A percentile compares a stretch with the other conserved stretches of the same genome.
phyloP scores from a whole-genome alignment of 2,113 vertebrate species.

The Manacus vitellinus region DNA sequence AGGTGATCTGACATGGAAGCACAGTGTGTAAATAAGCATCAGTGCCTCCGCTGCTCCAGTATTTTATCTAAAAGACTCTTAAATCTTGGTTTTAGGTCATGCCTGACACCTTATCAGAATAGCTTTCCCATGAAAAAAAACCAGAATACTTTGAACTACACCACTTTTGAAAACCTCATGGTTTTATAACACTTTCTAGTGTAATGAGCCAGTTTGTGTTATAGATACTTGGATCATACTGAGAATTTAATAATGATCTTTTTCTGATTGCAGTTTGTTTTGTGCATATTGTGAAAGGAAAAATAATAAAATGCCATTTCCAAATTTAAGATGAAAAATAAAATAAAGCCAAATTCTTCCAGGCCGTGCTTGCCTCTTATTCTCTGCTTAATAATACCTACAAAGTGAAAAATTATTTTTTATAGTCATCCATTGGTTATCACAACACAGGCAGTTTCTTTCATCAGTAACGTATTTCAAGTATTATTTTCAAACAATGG shows the following conservation, averaged over 20 bases:
- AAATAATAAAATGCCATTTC: not conserved
- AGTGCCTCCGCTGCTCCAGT: not conserved
- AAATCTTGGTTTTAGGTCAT: not conserved
- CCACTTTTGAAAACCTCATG: not conserved
- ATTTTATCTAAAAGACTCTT: not conserved
- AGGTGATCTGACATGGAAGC: not conserved
- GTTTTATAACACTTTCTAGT: not conserved
- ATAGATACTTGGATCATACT: not conserved
- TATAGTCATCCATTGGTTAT: not conserved
- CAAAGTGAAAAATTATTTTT: not conserved
- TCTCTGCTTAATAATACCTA: not conserved
- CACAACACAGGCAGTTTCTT: not conserved
- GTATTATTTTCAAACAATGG: not conserved
- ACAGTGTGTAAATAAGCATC: not conserved
- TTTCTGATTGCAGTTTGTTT: not conserved
- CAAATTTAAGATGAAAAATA: not conserved
- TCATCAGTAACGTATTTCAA: not conserved
- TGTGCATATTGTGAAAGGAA: not conserved
- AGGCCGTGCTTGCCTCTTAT: not conserved
- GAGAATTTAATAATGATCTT: not conserved
- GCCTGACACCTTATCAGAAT: not conserved
- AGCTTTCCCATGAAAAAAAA: not conserved
- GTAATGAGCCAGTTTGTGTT: not conserved
- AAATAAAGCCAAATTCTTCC: not conserved
- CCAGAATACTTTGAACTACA: not conserved